Evolutionary conservation across 2,888 invertebrate genomes (phyloP).

Genomic region (Xanthorhoe designata): DNA sequence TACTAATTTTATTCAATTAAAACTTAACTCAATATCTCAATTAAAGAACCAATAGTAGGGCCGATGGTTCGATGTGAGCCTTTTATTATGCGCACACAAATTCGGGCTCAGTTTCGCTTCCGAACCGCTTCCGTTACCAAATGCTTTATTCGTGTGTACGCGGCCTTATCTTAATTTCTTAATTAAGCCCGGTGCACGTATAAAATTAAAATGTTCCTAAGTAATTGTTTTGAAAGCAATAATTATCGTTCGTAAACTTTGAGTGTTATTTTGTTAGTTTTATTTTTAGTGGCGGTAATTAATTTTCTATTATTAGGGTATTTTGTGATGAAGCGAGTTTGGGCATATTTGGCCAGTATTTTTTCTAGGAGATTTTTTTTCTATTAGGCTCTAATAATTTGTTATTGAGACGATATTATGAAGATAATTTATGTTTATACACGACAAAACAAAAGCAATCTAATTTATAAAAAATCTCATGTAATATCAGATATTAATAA

Average conservation of each 20-base stretch:
- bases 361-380: not conserved
- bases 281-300: constrained; percentile 43
- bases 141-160: constrained; percentile 73
- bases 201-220: constrained; percentile 57
- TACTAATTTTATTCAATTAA: too few species aligned
- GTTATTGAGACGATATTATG: too few species aligned
- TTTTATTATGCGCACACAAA: constrained; percentile 71
- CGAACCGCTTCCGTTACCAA: constrained; percentile 71
- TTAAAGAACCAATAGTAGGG: constrained; percentile 29
- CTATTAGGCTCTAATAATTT: too few species aligned
- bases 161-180: constrained; percentile 78
- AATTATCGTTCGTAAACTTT: constrained; percentile 39
- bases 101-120: constrained; percentile 69
- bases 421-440: too few species aligned
- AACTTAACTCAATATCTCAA: too few species aligned
- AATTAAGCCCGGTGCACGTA: constrained; percentile 67
- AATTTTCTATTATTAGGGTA: constrained; percentile 21
- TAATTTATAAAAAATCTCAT: too few species aligned
- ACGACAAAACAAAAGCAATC: too few species aligned
- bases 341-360: not conserved
- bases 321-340: constrained; percentile 7
- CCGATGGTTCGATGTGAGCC: constrained; percentile 54
- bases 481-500: too few species aligned
- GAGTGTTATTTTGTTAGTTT: constrained; percentile 47
- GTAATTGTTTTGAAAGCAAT: constrained; percentile 49